Evolutionary conservation across 2,888 invertebrate species (phyloP), one percentile per base, ranked within the genome.

Genomic region (Micoletzkya japonica): DNA sequence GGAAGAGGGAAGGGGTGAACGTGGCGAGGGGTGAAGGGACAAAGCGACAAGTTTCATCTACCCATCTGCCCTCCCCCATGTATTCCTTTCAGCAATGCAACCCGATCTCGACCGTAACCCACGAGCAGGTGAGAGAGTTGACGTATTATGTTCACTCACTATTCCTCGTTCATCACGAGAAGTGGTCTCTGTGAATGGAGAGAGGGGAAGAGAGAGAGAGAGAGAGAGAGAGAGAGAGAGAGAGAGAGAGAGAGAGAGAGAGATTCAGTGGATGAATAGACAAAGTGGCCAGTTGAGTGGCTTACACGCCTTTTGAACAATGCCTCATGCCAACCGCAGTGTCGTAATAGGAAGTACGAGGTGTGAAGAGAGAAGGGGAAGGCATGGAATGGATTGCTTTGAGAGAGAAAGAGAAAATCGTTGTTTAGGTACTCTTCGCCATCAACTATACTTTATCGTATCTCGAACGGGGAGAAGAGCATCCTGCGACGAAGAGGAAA

Each of bases 11-110:
- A n/a, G n/a, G n/a, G n/a, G n/a, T n/a, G n/a, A n/a, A n/a, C n/a
- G n/a, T n/a, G n/a, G n/a, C n/a, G n/a, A n/a, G n/a, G n/a, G n/a
- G n/a, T n/a, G n/a, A n/a, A n/a, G n/a, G n/a, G n/a, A n/a, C n/a
- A n/a, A n/a, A 54, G 54, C 20, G 24, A 14, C 4, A 50, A 28
- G n/a, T 39, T 39, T 26, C 59, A 39, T 59, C 3, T n/a, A 24
- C 24, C 28, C 34, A n/a, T 28, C 14, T 26, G 24, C 39, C 24
- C n/a, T 60, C 28, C n/a, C 44, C n/a, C n/a, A n/a, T n/a, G n/a
- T n/a, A n/a, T n/a, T n/a, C n/a, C n/a, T 67, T 69, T 58, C 75
- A 89, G 76, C 89, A 89, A 79, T 89, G 89, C 82, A 84, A 87
- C 66, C 89, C 89, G 2, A 85, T 89, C 49, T 88, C 88, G 76